phyloP scores from a whole-genome alignment of 2,888 invertebrate species.

The Drosophila quinaria region DNA sequence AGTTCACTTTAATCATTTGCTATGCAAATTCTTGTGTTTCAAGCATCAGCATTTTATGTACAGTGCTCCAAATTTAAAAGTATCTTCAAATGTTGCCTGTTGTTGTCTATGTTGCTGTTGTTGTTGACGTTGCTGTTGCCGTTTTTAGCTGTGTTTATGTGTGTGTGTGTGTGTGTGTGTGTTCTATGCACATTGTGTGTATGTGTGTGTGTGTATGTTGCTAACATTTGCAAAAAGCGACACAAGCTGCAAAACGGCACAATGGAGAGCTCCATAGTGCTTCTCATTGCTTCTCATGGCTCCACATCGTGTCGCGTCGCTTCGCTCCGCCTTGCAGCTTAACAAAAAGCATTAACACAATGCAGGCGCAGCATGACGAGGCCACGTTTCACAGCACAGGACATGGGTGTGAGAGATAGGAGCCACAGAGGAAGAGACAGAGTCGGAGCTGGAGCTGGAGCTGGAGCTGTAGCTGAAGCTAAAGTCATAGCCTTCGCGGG shows the following conservation, averaged over 20 bases:
- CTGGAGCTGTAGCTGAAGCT: slow-evolving; percentile 11
- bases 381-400: slow-evolving; percentile 51
- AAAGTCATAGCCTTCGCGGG: slow-evolving; percentile 60
- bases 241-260: slow-evolving; percentile 79
- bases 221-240: slow-evolving; percentile 77
- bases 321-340: slow-evolving; percentile 68
- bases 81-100: slow-evolving; percentile 63
- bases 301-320: slow-evolving; percentile 37
- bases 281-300: slow-evolving; percentile 49
- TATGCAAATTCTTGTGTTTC: slow-evolving; percentile 51
- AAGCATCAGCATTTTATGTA: slow-evolving; percentile 68
- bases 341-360: slow-evolving; percentile 82
- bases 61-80: slow-evolving; percentile 71
- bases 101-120: slow-evolving; percentile 30
- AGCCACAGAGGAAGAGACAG: slow-evolving; percentile 22
- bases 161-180: slow-evolving; percentile 48
- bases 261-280: slow-evolving; percentile 60
- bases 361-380: slow-evolving; percentile 81
- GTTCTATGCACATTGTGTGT: slow-evolving; percentile 22
- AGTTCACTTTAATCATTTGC: slow-evolving; percentile 45
- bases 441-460: slow-evolving; percentile 26
- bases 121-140: slow-evolving; percentile 41
- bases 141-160: slow-evolving; percentile 43
- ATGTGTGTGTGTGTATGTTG: slow-evolving; percentile 55
- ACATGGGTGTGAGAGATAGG: slow-evolving; percentile 34